Evolutionary conservation across 2,888 invertebrate species (phyloP).

Genomic region (Drosophila subquinaria): DNA sequence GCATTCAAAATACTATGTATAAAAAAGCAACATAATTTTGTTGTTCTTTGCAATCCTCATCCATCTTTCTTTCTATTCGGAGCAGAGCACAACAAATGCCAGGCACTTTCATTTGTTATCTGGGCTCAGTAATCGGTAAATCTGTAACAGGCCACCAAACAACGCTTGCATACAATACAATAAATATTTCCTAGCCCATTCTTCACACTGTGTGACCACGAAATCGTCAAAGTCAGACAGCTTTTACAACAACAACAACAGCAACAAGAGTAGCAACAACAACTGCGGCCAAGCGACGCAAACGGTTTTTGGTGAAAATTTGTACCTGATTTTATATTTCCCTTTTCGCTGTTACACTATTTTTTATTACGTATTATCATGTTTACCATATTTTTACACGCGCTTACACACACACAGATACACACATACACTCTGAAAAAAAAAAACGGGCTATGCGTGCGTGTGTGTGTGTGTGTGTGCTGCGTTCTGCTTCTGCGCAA

Average conservation of each 20-base stretch:
- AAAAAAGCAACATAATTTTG: conserved; percentile 46
- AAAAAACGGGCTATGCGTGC: conserved; percentile 21
- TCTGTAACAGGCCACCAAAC: conserved; percentile 76
- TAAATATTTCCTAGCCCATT: conserved; percentile 76
- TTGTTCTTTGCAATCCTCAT: conserved; percentile 41
- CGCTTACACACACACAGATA: conserved; percentile 64
- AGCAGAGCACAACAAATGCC: conserved; percentile 36
- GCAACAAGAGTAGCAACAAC: conserved; percentile 47
- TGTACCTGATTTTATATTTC: conserved; percentile 80
- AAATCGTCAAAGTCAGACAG: conserved; percentile 77
- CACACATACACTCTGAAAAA: conserved; percentile 10
- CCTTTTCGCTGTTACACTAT: conserved; percentile 68
- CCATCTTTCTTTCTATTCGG: conserved; percentile 43
- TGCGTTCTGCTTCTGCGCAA: conserved; percentile 84
- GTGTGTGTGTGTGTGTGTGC: conserved; percentile 37
- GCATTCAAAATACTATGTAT: conserved; percentile 43
- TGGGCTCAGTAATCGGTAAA: conserved; percentile 63
- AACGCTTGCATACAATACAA: conserved; percentile 70
- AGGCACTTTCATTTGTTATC: conserved; percentile 79
- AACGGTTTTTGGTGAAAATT: conserved; percentile 79
- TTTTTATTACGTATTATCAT: conserved; percentile 77
- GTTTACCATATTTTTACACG: conserved; percentile 80
- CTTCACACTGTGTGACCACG: conserved; percentile 81
- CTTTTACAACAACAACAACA: conserved; percentile 48
- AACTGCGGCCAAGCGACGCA: conserved; percentile 68